phyloP scores from a whole-genome alignment of 2,888 invertebrate species.

The Callyntrura guangdongensis region DNA sequence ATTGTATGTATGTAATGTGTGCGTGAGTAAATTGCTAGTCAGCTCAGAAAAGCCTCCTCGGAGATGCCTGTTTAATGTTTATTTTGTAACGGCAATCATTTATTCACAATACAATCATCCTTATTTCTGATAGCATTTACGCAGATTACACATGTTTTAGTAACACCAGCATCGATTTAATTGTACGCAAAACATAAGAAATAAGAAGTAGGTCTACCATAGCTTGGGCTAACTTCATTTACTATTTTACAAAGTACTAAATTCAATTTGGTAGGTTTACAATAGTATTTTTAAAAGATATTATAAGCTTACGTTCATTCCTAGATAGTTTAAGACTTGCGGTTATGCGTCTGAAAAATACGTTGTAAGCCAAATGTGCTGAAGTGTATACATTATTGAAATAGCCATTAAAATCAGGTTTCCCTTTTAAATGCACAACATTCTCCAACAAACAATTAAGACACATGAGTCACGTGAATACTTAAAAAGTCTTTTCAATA shows the following conservation, averaged over 20 bases:
- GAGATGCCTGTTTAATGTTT: background rate
- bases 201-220: background rate
- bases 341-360: too few relatives aligned
- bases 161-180: background rate
- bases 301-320: background rate
- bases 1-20: background rate
- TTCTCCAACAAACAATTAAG: constrained; percentile 40
- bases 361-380: too few relatives aligned
- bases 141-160: background rate
- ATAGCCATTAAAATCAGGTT: too few relatives aligned
- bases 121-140: background rate
- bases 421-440: background rate
- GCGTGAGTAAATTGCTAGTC: constrained; percentile 57
- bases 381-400: too few relatives aligned
- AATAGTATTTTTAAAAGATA: background rate
- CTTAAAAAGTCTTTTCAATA: background rate
- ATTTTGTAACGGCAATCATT: constrained; percentile 41
- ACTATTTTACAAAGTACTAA: background rate
- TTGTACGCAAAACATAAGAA: background rate
- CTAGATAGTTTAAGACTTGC: too few relatives aligned
- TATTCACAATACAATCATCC: constrained; percentile 56
- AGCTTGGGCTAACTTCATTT: background rate
- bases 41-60: background rate
- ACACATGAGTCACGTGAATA: constrained; percentile 30
- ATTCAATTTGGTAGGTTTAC: too few relatives aligned